Percentiles rank a stretch among this genome's conserved stretches.
Evolutionary conservation across 2,113 vertebrate genomes (phyloP).

Genomic region (Aspiorhynchus laticeps): DNA sequence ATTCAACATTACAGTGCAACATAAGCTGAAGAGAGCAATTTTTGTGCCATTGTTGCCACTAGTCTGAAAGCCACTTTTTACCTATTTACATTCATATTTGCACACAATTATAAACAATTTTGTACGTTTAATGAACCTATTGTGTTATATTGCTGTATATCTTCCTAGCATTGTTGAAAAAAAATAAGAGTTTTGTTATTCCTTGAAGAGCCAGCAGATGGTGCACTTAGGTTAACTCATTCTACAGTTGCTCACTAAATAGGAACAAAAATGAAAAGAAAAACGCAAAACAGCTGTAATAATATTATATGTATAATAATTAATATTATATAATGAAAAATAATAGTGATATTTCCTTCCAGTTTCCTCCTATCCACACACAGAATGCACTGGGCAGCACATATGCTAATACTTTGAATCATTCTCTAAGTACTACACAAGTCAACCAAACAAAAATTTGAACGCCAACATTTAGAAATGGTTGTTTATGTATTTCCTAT

Average conservation of each 20-base stretch:
- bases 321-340: background rate
- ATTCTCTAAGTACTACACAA: background rate
- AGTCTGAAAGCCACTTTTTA: background rate
- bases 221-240: background rate
- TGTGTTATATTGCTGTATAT: background rate
- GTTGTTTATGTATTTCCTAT: background rate
- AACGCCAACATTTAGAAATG: background rate
- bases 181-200: background rate
- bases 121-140: background rate
- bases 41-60: background rate
- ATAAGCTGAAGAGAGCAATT: background rate
- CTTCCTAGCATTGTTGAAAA: background rate
- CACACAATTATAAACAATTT: background rate
- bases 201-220: slow-evolving; percentile 30
- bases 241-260: background rate
- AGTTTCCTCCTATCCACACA: background rate
- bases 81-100: background rate
- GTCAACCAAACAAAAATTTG: background rate
- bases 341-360: background rate
- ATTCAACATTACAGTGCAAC: background rate
- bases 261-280: background rate
- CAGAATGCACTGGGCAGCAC: background rate
- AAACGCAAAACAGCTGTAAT: background rate
- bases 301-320: background rate
- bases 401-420: background rate